Evolutionary conservation across 2,797 vertebrate genomes (phyloP), one percentile per base, ranked within the genome.

Genomic region (Platyrinchus mystaceus): DNA sequence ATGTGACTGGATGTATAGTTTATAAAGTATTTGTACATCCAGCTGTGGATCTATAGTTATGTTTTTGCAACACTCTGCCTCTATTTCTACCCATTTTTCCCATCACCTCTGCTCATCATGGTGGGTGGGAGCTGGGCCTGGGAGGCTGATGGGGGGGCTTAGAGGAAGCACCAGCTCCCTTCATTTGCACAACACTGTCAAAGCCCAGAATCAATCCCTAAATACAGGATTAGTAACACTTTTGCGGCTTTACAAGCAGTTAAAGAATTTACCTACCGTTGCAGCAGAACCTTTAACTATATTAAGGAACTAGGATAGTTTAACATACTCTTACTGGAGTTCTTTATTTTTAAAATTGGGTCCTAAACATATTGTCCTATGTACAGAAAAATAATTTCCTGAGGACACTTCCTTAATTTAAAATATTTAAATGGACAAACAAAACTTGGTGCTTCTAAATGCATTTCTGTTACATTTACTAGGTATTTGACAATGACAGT

Each of bases 311-410:
- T 41, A 74, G 34, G 56, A 49, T 58, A 22, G 7, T 71, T 93
- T 50, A 75, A 93, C 70, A 67, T n/a, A 22, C 13, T 83, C 21
- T 41, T 60, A 70, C 60, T 55, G 62, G 37, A 77, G 16, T 32
- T 75, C 92, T 96, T 96, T 95, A 92, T 96, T 93, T 84, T 93
- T 96, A 96, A 94, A 95, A 92, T 95, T 95, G 95, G 69, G 66
- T 95, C 94, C 96, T 97, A 96, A 97, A 96, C 96, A 97, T 90
- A 97, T 68, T 81, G 62, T 97, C 77, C 91, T 96, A 91, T 83
- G 84, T 95, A 97, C 96, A 98, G 93, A 97, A 97, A 97, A 97
- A 97, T 96, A 97, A 91, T 96, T 93, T 97, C 91, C 96, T 88
- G 67, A 91, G 89, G 96, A 95, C 23, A 19, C 73, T 59, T 59